Base-by-base conservation (phyloP, 2,888 invertebrate species). In the Acheta domesticus region DNA sequence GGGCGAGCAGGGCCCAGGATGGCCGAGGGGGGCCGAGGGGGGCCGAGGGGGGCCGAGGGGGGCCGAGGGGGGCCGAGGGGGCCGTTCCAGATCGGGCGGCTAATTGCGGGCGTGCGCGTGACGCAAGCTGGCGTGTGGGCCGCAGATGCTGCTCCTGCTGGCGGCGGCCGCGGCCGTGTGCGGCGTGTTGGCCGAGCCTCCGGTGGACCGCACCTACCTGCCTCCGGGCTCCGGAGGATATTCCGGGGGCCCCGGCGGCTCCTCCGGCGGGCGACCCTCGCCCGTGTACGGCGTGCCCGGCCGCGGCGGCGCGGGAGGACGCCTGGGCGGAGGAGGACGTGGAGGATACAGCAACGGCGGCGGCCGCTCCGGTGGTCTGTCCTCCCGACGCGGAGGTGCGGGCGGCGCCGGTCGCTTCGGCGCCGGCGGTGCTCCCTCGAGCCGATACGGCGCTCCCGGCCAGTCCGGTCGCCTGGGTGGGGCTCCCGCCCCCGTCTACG, bases 391-490 rank as follows among this genome's bases (percentile, higher is more conserved):
- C n/a, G 48, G 48, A 8, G 48, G 76, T 48, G 48, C 20, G 1
- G 73, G 48, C 12, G 79, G 79, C 21, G 62, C 16, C 62, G 62
- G 62, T 4, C 62, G 62, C 19, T 48, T 50, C n/a, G 78, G 78
- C 23, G 20, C 21, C 48, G 74, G 76, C 3, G 21, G 73, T n/a
- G 78, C 76, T 21, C 84, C 83, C 11, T 83, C 84, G 1, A 82
- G 82, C 21, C 82, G 81, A 78, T 84, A 84, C 79, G 83, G 83
- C 16, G 81, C 81, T 77, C 83, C 84, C 48, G 48, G 21, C 11
- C 62, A 19, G 16, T 19, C 14, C 2, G 62, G 62, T 3, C 62
- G 62, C 62, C 16, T 14, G 14, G 62, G 62, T 8, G 62, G 62
- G 2, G 62, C 62, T 2, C 62, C 62, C 3, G 62, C 62, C 2